phyloP scores from a whole-genome alignment of 2,797 vertebrate species.

The Falco novaeseelandiae region DNA sequence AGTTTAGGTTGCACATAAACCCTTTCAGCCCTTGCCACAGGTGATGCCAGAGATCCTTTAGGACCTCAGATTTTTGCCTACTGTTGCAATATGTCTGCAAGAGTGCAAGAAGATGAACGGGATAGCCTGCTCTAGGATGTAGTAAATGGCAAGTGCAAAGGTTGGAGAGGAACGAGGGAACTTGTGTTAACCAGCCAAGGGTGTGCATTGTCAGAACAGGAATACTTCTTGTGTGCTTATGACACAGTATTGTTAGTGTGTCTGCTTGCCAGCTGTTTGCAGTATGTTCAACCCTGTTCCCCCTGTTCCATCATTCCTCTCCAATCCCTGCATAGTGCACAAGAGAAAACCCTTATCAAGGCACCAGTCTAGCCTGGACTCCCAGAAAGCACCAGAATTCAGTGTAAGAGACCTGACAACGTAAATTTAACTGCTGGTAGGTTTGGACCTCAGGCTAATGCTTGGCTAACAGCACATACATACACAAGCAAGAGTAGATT shows the following conservation, averaged over 20 bases:
- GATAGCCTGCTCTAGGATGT: background rate
- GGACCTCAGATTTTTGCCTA: background rate
- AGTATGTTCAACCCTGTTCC: background rate
- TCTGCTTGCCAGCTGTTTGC: background rate
- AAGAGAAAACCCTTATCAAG: background rate
- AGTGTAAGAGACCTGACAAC: background rate
- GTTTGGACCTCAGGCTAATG: background rate
- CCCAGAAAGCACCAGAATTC: background rate
- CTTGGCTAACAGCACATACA: background rate
- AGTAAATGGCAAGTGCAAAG: background rate
- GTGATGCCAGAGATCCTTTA: background rate
- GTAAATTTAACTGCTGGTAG: background rate
- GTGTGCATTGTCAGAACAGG: background rate
- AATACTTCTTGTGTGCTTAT: background rate
- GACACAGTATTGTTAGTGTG: background rate
- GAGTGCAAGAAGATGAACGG: background rate
- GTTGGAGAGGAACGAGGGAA: background rate
- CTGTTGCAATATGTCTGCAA: background rate
- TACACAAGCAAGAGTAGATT: background rate
- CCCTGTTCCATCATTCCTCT: background rate
- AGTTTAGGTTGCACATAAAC: background rate
- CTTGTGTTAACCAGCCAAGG: accelerated
- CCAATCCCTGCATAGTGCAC: background rate
- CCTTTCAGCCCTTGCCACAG: background rate
- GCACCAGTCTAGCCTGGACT: background rate